A percentile compares a stretch with the other conserved stretches of the same genome.
These are phyloP conservation scores for Solea solea DNA, from an alignment of 2,113 vertebrate species.

Conservation along the genomic window DNA sequence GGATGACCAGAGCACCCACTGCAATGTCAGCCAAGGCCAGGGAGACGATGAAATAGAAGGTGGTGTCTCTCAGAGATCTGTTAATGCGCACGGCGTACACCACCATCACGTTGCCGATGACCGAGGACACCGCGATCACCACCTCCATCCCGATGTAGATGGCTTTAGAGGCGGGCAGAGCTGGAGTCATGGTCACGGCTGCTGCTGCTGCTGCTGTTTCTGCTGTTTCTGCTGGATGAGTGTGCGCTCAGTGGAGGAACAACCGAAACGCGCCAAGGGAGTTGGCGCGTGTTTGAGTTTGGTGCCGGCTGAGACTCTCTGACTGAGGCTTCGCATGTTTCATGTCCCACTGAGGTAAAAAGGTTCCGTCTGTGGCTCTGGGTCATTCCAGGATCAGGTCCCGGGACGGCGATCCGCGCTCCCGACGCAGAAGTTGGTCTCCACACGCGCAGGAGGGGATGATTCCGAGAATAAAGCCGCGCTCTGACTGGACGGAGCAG, in stretches of 20 bases:
- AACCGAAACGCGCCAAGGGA: constrained; percentile 22
- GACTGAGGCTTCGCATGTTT: constrained; percentile 46
- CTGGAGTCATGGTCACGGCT: constrained; percentile 49
- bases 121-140: constrained; percentile 91
- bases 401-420: constrained; percentile 12
- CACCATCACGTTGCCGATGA: constrained; percentile 95
- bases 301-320: constrained; percentile 17
- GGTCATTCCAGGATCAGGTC: neutral
- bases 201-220: neutral
- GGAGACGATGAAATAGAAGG: constrained; percentile 95
- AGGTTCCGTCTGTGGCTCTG: constrained; percentile 1
- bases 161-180: constrained; percentile 77
- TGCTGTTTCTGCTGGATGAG: constrained; percentile 18
- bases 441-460: neutral
- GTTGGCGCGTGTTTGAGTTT: constrained; percentile 40
- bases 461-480: constrained; percentile 21
- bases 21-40: constrained; percentile 95
- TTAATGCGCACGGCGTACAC: constrained; percentile 98
- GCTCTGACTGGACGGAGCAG: constrained; percentile 8
- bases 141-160: constrained; percentile 93
- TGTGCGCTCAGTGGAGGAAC: constrained; percentile 43
- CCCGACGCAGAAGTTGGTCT: constrained; percentile 44
- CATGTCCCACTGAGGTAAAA: constrained; percentile 5
- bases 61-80: constrained; percentile 91
- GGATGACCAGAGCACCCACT: constrained; percentile 94